Evolutionary conservation across 1,140 invertebrate genomes (phyloP).

Genomic region (Paraescarpia echinospica): DNA sequence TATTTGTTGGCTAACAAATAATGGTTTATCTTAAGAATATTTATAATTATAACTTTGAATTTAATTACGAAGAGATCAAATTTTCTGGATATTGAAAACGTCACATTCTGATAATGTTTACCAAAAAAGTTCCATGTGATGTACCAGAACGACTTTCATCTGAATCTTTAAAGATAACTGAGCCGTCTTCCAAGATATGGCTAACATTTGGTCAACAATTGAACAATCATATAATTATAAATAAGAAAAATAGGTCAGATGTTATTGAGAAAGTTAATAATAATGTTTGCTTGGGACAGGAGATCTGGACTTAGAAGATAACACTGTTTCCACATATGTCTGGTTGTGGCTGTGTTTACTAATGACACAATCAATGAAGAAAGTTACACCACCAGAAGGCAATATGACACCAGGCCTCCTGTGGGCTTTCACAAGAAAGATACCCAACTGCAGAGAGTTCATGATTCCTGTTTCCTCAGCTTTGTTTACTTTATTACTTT

Average conservation of each 20-base stretch:
- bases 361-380: background rate
- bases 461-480: background rate
- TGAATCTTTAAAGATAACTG: background rate
- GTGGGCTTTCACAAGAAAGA: background rate
- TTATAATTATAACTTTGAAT: too few species aligned
- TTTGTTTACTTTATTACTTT: background rate
- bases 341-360: background rate
- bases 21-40: too few species aligned
- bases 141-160: background rate
- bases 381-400: background rate
- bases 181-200: background rate
- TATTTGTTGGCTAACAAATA: too few species aligned
- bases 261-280: background rate
- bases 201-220: background rate
- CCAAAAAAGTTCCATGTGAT: background rate
- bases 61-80: too few species aligned
- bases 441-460: background rate
- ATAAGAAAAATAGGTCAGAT: background rate
- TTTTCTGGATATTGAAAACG: too few species aligned
- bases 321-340: background rate
- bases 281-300: background rate
- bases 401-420: background rate
- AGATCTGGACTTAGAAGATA: background rate
- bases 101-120: background rate
- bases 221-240: background rate